Conservation (phyloP, 2,113 vertebrate species). For the Halichoeres trimaculatus region DNA sequence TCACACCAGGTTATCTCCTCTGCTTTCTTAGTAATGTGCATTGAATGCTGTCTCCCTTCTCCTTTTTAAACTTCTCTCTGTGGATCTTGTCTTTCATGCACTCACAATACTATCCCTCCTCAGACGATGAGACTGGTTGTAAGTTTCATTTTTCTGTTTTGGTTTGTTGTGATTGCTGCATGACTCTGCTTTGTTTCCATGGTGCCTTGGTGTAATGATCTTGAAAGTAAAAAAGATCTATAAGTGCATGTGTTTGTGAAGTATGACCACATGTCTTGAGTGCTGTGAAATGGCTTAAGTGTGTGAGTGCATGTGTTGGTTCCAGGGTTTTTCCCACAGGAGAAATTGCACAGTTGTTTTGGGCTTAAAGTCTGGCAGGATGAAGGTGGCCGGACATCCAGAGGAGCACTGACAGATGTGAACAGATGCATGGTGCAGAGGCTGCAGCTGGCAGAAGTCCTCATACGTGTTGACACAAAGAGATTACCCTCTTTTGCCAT, state of each 20-base stretch:
- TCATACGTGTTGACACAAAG: conserved; percentile 74
- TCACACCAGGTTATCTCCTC: background rate
- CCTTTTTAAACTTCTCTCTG: conserved; percentile 42
- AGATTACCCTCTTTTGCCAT: conserved; percentile 71
- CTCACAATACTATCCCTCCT: conserved; percentile 47
- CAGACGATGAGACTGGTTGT: conserved; percentile 70
- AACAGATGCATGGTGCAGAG: conserved; percentile 77
- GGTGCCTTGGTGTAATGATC: conserved; percentile 45
- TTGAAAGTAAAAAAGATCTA: conserved; percentile 20
- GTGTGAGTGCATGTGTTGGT: conserved; percentile 14
- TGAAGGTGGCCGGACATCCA: conserved; percentile 61
- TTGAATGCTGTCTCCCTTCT: conserved; percentile 32
- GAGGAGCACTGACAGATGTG: conserved; percentile 78
- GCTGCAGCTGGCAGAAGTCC: conserved; percentile 77
- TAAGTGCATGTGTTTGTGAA: conserved; percentile 69
- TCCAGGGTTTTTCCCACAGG: conserved; percentile 35
- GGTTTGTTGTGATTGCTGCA: conserved; percentile 70
- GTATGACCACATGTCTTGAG: conserved; percentile 26
- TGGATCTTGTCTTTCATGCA: conserved; percentile 53
- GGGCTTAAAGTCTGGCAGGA: conserved; percentile 57
- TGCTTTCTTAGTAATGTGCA: conserved; percentile 14
- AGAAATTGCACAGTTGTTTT: conserved; percentile 68
- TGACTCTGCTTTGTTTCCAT: conserved; percentile 74
- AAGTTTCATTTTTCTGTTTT: conserved; percentile 68
- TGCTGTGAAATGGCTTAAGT: conserved; percentile 40